Base-by-base conservation (phyloP, 2,113 vertebrate genomes). In the Paradoxurus hermaphroditus region DNA sequence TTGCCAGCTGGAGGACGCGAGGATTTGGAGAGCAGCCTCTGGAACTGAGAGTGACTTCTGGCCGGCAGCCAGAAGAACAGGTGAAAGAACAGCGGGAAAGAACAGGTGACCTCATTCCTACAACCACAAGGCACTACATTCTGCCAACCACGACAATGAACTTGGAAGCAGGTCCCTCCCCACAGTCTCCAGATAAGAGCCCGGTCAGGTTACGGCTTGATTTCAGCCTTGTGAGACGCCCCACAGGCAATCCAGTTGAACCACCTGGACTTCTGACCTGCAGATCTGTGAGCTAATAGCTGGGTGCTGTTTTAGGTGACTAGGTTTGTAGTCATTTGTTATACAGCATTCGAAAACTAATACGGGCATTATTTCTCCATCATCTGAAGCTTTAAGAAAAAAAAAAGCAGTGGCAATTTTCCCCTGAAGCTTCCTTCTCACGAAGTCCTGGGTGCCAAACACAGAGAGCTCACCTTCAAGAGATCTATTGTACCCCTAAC, bases 371-470 rank as follows among this genome's bases (percentile, higher is more conserved):
- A 91, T 86, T 94, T 95, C 41, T 90, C 10, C 83, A 21, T 39
- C 70, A 13, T 29, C 5, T 91, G 91, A 67, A 94, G 44, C 41
- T 91, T 95, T 92, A 97, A 95, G 31, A 25, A 14, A 41, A 68
- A 73, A 89, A 70, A 84, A 49, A 53, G 18, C 19, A 59, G 15
- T 46, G 51, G 6, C 72, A 51, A 91, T 39, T 56, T 84, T 9
- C 8, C 15, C 41, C 51, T 51, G 46, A 91, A 70, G 34, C 23
- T 73, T 96, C 78, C 39, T 78, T 84, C 89, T 77, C 44, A 15
- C 44, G 86, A 96, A 96, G 86, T 81, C 79, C 11, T 85, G 39
- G 81, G 44, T 70, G 8, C 63, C 72, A 65, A 62, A 79, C 4
- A 83, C 63, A 29, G 86, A 96, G 95, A 75, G 46, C 31, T 70